Evolutionary conservation across 2,888 invertebrate species (phyloP).

Genomic region (Leptinotarsa haldemani): DNA sequence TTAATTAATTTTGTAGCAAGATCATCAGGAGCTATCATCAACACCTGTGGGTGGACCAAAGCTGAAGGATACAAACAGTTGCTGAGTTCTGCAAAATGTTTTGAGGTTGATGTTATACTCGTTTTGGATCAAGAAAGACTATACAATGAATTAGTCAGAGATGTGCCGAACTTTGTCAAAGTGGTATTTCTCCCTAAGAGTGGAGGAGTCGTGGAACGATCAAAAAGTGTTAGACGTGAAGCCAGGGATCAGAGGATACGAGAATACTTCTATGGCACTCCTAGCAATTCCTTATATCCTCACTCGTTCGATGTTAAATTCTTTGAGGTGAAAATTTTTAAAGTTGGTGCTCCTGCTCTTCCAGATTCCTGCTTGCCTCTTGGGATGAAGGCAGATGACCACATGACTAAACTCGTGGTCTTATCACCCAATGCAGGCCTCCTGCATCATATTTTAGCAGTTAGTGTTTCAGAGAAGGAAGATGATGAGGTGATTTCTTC

Average conservation of each 20-base stretch:
- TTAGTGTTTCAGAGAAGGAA: conserved; percentile 85
- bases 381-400: conserved; percentile 94
- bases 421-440: conserved; percentile 82
- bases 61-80: conserved; percentile 89
- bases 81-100: conserved; percentile 89
- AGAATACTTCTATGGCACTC: conserved; percentile 96
- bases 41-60: conserved; percentile 98
- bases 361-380: conserved; percentile 97
- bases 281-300: conserved; percentile 79
- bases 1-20: conserved; percentile 70
- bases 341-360: conserved; percentile 92
- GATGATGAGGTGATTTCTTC: conserved; percentile 89
- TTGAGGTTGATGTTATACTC: conserved; percentile 95
- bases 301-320: conserved; percentile 95
- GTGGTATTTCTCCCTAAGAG: conserved; percentile 81
- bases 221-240: conserved; percentile 77
- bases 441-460: conserved; percentile 88
- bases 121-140: conserved; percentile 96
- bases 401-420: conserved; percentile 87
- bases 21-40: conserved; percentile 91
- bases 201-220: conserved; percentile 94
- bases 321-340: conserved; percentile 88
- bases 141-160: conserved; percentile 92
- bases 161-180: conserved; percentile 94
- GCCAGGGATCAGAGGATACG: conserved; percentile 83